phyloP scores from a whole-genome alignment of 2,113 vertebrate species.

The Coptodon rendalli region DNA sequence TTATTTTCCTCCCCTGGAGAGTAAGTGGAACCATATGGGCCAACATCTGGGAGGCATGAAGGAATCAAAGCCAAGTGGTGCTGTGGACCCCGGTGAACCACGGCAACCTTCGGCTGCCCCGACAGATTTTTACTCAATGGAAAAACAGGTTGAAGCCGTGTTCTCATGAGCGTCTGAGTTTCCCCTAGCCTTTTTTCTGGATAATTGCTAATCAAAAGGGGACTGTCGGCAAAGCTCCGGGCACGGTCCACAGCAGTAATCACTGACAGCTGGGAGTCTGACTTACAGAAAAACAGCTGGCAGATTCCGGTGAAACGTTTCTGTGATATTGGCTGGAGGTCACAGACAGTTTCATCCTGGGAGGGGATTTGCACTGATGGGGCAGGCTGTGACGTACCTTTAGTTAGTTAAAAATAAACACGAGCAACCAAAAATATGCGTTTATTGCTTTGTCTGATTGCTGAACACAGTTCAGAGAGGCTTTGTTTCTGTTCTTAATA shows the following conservation, averaged over 20 bases:
- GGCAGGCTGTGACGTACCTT: neutral
- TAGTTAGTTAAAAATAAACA: neutral
- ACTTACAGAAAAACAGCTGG: conserved; percentile 55
- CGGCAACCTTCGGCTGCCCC: conserved; percentile 47
- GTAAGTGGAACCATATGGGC: conserved; percentile 68
- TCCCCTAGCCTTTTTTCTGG: conserved; percentile 30
- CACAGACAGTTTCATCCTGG: conserved; percentile 45
- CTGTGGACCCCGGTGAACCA: conserved; percentile 52
- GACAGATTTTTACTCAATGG: conserved; percentile 39
- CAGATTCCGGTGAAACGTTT: conserved; percentile 47
- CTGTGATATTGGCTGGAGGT: conserved; percentile 39
- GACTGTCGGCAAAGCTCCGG: conserved; percentile 41
- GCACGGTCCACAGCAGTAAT: conserved; percentile 56
- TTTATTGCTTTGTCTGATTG: neutral
- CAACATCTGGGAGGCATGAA: conserved; percentile 64
- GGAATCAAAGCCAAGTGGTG: conserved; percentile 64
- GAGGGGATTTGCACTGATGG: conserved; percentile 13
- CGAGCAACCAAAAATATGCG: neutral
- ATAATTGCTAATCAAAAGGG: conserved; percentile 72
- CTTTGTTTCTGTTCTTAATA: conserved; percentile 4
- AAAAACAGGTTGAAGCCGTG: conserved; percentile 55
- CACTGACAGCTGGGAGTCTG: conserved; percentile 56
- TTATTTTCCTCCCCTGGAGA: conserved; percentile 66
- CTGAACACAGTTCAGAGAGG: neutral
- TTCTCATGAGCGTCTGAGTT: conserved; percentile 38